Conservation (phyloP, 2,888 invertebrate genomes). For the Tenthredo amoena region DNA sequence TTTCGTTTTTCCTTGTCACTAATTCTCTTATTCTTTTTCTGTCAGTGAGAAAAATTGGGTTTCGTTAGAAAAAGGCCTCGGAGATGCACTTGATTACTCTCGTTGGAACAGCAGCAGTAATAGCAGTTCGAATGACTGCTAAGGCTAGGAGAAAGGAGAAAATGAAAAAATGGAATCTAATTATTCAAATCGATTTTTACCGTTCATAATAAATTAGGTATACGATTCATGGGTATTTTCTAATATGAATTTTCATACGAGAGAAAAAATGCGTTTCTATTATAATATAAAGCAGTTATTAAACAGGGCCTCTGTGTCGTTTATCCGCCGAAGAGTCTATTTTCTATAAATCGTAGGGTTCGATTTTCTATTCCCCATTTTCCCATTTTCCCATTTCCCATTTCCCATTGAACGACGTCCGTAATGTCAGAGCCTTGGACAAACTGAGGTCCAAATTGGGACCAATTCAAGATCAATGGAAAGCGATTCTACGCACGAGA, state of each 20-base stretch:
- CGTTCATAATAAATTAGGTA: not conserved
- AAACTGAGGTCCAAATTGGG: conserved; percentile 35
- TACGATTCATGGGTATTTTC: not conserved
- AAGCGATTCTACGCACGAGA: conserved; percentile 34
- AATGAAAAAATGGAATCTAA: not conserved
- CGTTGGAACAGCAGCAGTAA: not conserved
- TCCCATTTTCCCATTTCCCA: conserved; percentile 15
- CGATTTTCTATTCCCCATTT: not conserved
- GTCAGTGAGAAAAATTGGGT: conserved; percentile 15
- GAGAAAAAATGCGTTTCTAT: not conserved
- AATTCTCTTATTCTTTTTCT: too few relatives aligned
- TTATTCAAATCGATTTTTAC: not conserved
- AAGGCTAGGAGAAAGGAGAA: not conserved
- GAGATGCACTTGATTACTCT: conserved; percentile 39
- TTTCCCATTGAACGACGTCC: conserved; percentile 30
- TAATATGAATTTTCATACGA: not conserved
- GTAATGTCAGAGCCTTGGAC: conserved; percentile 23
- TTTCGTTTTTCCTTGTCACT: not conserved
- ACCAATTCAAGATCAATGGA: conserved; percentile 47
- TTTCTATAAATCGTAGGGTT: conserved; percentile 15
- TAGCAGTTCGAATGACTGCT: not conserved
- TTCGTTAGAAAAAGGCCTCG: conserved; percentile 1
- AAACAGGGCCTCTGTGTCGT: not conserved
- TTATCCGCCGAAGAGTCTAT: not conserved
- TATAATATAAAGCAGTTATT: not conserved